Percentiles rank a stretch among this genome's conserved stretches.
Evolutionary conservation across 2,888 invertebrate genomes (phyloP).

Genomic region (Siphlonurus alternatus): DNA sequence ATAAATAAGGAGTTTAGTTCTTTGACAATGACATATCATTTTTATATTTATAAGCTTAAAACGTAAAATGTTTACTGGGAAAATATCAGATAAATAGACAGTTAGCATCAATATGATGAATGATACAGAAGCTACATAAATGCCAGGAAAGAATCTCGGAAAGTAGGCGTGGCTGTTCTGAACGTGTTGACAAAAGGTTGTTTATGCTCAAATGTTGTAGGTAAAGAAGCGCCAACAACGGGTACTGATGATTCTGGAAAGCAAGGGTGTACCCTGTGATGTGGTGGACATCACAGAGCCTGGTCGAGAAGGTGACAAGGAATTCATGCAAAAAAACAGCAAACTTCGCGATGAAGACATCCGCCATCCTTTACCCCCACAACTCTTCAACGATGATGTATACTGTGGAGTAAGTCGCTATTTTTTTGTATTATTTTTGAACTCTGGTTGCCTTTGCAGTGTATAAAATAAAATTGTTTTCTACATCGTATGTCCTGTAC

Average conservation of each 20-base stretch:
- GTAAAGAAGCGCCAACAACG: conserved; percentile 92
- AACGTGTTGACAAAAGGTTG: too few species aligned
- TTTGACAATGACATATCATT: too few species aligned
- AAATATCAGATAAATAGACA: too few species aligned
- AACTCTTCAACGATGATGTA: conserved; percentile 80
- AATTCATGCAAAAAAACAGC: conserved; percentile 81
- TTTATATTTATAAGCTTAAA: too few species aligned
- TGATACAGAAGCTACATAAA: too few species aligned
- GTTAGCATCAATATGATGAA: too few species aligned
- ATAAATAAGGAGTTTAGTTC: too few species aligned
- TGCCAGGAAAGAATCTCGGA: too few species aligned
- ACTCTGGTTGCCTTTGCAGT: neutral
- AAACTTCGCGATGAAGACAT: conserved; percentile 46
- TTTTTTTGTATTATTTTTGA: conserved; percentile 1
- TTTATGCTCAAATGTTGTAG: conserved; percentile 33
- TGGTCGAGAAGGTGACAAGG: conserved; percentile 70
- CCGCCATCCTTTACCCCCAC: conserved; percentile 75
- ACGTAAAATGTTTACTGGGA: too few species aligned
- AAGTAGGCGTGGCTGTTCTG: too few species aligned
- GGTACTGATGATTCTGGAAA: conserved; percentile 83
- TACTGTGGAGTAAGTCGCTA: conserved; percentile 73
- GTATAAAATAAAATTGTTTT: neutral
- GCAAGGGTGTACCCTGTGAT: conserved; percentile 77
- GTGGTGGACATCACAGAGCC: conserved; percentile 91
- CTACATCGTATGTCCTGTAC: neutral